Percentiles rank a stretch among this genome's conserved stretches.
Conservation (phyloP, 2,113 vertebrate genomes). For the Phasianus colchicus region DNA sequence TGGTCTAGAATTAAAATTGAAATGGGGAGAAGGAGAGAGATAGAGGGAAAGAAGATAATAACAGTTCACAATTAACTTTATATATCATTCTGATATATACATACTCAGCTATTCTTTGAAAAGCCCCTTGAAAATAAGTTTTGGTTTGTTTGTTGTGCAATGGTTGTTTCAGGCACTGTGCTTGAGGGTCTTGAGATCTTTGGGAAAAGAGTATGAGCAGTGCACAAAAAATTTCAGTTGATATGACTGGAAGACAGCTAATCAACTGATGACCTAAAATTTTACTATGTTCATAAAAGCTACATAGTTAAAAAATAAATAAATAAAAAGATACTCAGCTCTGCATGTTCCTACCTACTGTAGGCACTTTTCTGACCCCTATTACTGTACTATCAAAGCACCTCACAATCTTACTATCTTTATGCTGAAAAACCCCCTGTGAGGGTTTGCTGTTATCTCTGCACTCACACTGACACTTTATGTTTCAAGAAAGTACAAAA, state of each 20-base stretch:
- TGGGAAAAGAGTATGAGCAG: neutral
- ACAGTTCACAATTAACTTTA: neutral
- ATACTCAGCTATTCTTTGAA: neutral
- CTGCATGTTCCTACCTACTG: neutral
- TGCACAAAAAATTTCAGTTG: neutral
- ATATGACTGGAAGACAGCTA: neutral
- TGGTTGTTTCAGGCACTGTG: neutral
- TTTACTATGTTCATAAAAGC: neutral
- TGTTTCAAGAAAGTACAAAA: conserved; percentile 65
- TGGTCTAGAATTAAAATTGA: neutral
- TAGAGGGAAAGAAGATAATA: neutral
- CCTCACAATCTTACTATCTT: neutral
- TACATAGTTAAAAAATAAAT: accelerated
- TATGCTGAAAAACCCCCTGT: neutral
- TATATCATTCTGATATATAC: neutral
- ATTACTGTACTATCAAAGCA: conserved; percentile 46
- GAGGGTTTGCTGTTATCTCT: conserved; percentile 46
- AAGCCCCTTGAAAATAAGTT: accelerated
- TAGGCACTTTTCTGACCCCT: conserved; percentile 19
- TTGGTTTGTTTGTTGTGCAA: neutral
- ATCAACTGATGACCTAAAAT: neutral
- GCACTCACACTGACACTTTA: conserved; percentile 29
- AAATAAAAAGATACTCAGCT: neutral
- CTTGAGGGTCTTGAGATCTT: neutral
- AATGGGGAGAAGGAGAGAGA: neutral